Conservation (phyloP, 1,140 invertebrate species). For the Rhopalosiphum padi region DNA sequence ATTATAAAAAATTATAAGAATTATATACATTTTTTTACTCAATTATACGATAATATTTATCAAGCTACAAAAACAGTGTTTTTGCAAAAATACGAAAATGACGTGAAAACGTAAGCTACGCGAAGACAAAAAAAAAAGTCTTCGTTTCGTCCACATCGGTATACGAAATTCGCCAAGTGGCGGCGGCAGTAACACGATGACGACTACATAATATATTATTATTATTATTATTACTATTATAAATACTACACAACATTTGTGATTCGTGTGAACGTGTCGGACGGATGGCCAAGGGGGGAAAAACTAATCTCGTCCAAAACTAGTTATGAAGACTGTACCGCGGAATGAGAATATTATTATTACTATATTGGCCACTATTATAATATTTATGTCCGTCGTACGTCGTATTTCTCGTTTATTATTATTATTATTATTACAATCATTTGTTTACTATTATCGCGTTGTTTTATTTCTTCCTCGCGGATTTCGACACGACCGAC, state of each 20-base stretch:
- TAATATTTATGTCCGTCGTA: neutral
- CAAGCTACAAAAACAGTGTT: neutral
- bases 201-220: neutral
- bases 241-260: neutral
- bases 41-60: neutral
- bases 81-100: neutral
- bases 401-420: neutral
- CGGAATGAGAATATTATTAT: neutral
- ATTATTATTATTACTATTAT: neutral
- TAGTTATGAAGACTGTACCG: neutral
- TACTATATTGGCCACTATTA: neutral
- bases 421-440: neutral
- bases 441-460: neutral
- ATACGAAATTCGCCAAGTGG: neutral
- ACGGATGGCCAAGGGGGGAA: neutral
- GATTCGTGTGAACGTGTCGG: neutral
- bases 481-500: neutral
- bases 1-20: too few species aligned
- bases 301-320: slow-evolving; percentile 18
- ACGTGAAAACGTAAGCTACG: neutral
- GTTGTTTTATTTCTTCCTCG: neutral
- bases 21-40: too few species aligned
- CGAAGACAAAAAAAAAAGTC: neutral
- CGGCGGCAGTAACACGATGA: neutral
- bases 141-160: neutral